phyloP scores from a whole-genome alignment of 2,113 vertebrate genomes.

The Bostrychus sinensis region DNA sequence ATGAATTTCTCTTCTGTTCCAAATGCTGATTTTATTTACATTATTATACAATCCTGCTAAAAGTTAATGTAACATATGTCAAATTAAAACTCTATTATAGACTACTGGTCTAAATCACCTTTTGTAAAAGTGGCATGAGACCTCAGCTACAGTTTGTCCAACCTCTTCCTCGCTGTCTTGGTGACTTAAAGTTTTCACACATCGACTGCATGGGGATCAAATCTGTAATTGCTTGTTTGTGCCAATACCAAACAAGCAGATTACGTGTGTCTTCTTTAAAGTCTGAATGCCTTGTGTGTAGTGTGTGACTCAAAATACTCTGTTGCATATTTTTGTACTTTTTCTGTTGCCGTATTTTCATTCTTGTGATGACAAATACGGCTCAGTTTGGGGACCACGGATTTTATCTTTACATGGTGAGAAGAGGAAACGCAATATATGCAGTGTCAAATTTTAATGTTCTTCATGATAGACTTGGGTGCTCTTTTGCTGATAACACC shows the following conservation, averaged over 20 bases:
- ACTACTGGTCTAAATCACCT: not conserved
- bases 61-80: too few relatives aligned
- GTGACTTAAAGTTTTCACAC: not conserved
- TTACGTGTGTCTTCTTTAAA: not conserved
- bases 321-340: slow-evolving; percentile 65
- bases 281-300: not conserved
- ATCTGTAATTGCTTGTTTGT: slow-evolving; percentile 10
- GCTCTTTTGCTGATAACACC: slow-evolving; percentile 54
- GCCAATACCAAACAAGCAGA: slow-evolving; percentile 2
- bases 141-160: not conserved
- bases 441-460: slow-evolving; percentile 47
- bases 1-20: too few relatives aligned
- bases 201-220: not conserved
- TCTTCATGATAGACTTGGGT: slow-evolving; percentile 51
- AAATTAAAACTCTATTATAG: too few relatives aligned
- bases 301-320: slow-evolving; percentile 48
- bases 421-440: slow-evolving; percentile 48
- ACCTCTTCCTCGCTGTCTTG: not conserved
- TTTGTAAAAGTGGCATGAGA: not conserved
- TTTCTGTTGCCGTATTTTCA: slow-evolving; percentile 57
- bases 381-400: slow-evolving; percentile 52
- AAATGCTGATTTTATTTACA: too few relatives aligned
- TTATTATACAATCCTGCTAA: too few relatives aligned
- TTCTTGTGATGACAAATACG: slow-evolving; percentile 50
- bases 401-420: slow-evolving; percentile 51